phyloP scores from a whole-genome alignment of 2,888 invertebrate species.

The Drosophila vallismaia region DNA sequence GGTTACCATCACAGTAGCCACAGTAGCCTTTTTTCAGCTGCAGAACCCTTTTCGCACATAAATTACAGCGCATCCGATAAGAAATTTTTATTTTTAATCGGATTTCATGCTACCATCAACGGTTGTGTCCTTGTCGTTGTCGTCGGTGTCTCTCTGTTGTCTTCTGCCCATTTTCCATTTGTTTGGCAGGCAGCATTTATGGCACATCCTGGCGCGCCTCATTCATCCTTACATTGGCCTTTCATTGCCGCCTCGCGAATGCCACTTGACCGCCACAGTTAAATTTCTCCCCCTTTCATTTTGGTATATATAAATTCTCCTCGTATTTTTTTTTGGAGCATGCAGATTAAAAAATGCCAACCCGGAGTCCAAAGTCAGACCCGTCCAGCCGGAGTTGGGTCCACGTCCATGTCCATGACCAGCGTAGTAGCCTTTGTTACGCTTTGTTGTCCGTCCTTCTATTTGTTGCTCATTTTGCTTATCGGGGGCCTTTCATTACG shows the following conservation, averaged over 20 bases:
- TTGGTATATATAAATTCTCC: conserved; percentile 9
- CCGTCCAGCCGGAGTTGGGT: conserved; percentile 30
- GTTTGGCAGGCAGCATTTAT: conserved; percentile 73
- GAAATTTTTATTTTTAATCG: conserved; percentile 82
- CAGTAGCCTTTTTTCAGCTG: conserved; percentile 62
- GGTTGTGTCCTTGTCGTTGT: conserved; percentile 37
- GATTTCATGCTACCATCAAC: conserved; percentile 79
- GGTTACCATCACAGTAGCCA: conserved; percentile 74
- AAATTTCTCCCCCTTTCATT: conserved; percentile 35
- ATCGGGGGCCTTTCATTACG: conserved; percentile 80
- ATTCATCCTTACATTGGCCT: conserved; percentile 57
- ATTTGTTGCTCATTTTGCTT: conserved; percentile 77
- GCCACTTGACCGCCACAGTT: conserved; percentile 68
- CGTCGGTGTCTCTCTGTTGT: conserved; percentile 38
- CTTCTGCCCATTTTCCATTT: conserved; percentile 51
- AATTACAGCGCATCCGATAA: conserved; percentile 82
- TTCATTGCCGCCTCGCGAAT: conserved; percentile 46
- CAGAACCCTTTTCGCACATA: conserved; percentile 82
- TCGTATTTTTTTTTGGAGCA: conserved; percentile 38
- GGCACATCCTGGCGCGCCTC: conserved; percentile 68
- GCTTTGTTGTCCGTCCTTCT: conserved; percentile 51
- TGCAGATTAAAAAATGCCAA: conserved; percentile 70
- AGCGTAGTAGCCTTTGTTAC: conserved; percentile 44
- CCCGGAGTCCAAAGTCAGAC: conserved; percentile 17
- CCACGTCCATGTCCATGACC: conserved; percentile 26